Conservation (phyloP, 2,888 invertebrate species). For the Metopia argyrocephala region DNA sequence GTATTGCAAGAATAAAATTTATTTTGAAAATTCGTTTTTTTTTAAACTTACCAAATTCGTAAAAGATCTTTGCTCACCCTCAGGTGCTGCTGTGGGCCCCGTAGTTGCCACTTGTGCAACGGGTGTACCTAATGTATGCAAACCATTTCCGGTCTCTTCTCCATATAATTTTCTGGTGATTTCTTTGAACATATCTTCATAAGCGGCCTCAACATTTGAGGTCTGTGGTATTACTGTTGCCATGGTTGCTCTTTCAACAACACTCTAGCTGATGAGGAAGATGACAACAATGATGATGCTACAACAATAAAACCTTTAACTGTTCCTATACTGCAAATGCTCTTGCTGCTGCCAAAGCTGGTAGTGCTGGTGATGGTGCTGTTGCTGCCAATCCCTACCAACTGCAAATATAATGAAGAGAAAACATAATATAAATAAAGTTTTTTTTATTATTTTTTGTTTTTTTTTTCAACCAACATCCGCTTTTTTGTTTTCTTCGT, state of each 20-base stretch:
- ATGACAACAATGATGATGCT: neutral
- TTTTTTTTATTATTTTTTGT: conserved; percentile 18
- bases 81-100: conserved; percentile 78
- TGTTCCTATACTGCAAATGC: conserved; percentile 44
- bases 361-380: conserved; percentile 19
- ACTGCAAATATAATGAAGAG: conserved; percentile 46
- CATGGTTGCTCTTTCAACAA: conserved; percentile 71
- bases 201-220: conserved; percentile 79
- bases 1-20: conserved; percentile 11
- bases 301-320: conserved; percentile 56
- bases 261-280: conserved; percentile 47
- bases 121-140: conserved; percentile 78
- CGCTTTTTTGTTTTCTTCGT: conserved; percentile 37
- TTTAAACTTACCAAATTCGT: conserved; percentile 77
- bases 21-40: neutral
- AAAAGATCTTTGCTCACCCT: conserved; percentile 78
- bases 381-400: conserved; percentile 53
- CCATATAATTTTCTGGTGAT: conserved; percentile 94
- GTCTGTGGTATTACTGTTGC: conserved; percentile 78
- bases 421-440: conserved; percentile 21
- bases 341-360: conserved; percentile 41
- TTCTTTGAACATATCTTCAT: conserved; percentile 86
- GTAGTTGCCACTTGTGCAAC: conserved; percentile 79
- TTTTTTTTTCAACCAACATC: conserved; percentile 42
- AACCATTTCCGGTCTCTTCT: conserved; percentile 83